phyloP scores from a whole-genome alignment of 2,888 invertebrate species.

The Apoderus coryli region DNA sequence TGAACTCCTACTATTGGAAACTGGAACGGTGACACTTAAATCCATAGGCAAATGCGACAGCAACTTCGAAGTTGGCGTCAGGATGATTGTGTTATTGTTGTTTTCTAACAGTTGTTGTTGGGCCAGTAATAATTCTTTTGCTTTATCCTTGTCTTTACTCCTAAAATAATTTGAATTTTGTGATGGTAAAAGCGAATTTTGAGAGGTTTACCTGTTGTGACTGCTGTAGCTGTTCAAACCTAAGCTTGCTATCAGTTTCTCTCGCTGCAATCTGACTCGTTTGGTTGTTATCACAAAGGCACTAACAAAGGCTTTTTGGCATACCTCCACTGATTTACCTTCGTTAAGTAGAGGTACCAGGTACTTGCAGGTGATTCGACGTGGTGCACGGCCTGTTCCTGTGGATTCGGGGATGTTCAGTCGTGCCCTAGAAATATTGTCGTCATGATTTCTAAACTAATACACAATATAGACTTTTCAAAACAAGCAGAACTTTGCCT shows the following conservation, averaged over 20 bases:
- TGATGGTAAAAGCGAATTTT: no score
- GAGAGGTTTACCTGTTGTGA: conserved; percentile 23
- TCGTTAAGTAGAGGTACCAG: conserved; percentile 22
- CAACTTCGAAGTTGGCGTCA: no score
- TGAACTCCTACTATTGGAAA: no score
- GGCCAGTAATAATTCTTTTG: no score
- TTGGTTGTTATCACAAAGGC: conserved; percentile 40
- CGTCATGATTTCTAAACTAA: no score
- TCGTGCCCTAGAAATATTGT: no score
- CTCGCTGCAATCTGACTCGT: conserved; percentile 35
- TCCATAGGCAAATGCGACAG: conserved; percentile 10
- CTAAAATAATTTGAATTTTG: conserved; percentile 6
- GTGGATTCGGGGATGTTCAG: conserved; percentile 28
- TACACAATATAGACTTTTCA: no score
- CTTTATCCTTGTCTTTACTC: conserved; percentile 13
- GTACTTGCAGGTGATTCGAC: conserved; percentile 39
- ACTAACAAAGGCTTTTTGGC: conserved; percentile 40
- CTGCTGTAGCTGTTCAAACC: conserved; percentile 33
- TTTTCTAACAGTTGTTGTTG: no score
- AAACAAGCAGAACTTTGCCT: no score
- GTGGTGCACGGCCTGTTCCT: conserved; percentile 28
- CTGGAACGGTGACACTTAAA: conserved; percentile 19
- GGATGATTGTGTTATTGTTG: conserved; percentile 8
- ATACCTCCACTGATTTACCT: conserved; percentile 28
- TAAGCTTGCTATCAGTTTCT: conserved; percentile 35